phyloP scores from a whole-genome alignment of 1,140 invertebrate species.

The Ceratosolen fusciceps region DNA sequence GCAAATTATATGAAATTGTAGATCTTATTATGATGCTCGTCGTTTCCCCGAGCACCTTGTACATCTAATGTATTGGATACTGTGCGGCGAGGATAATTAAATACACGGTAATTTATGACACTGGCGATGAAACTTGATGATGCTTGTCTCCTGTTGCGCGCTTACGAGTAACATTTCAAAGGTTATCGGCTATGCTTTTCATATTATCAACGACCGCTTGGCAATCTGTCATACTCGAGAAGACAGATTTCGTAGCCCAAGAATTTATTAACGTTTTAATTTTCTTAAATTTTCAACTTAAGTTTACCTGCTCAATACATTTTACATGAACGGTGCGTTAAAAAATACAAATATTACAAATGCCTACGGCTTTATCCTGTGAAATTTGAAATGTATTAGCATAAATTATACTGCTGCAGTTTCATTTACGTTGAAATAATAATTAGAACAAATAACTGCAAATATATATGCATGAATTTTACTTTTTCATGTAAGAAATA shows the following conservation, averaged over 20 bases:
- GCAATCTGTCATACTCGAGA: background rate
- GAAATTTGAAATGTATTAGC: too few species aligned
- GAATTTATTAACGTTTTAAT: background rate
- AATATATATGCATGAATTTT: too few species aligned
- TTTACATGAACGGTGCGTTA: too few species aligned
- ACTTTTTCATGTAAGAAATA: too few species aligned
- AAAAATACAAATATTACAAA: too few species aligned
- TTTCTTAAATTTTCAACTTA: too few species aligned
- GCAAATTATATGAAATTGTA: constrained; percentile 35
- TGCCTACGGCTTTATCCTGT: too few species aligned
- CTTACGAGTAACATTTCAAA: background rate
- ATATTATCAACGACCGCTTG: background rate
- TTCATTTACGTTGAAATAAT: too few species aligned
- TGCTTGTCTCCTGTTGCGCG: background rate
- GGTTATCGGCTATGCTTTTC: background rate
- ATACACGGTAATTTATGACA: constrained; percentile 19
- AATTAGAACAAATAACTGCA: too few species aligned
- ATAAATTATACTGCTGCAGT: too few species aligned
- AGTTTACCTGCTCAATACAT: too few species aligned
- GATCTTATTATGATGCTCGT: constrained; percentile 14
- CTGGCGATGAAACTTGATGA: background rate
- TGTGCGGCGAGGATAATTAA: constrained; percentile 16
- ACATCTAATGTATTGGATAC: background rate
- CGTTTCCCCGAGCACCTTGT: background rate
- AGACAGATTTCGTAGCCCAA: background rate